Conservation (phyloP, 2,888 invertebrate genomes). For the Conchocele bisecta region DNA sequence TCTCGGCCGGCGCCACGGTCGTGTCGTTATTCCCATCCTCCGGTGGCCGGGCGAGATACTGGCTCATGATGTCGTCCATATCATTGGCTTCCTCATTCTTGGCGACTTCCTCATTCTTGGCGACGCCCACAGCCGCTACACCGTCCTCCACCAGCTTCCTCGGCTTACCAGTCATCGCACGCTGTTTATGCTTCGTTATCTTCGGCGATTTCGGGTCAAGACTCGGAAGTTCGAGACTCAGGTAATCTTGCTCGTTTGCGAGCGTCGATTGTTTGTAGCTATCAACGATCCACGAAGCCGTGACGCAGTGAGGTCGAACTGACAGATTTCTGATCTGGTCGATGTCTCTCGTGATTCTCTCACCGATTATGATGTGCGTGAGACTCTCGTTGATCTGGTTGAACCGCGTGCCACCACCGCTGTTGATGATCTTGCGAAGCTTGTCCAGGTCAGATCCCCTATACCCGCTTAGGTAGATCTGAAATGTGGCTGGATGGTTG, state of each 20-base stretch:
- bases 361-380: slow-evolving; percentile 91
- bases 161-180: too few species aligned
- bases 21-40: too few species aligned
- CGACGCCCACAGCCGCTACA: neutral
- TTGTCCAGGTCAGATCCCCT: slow-evolving; percentile 87
- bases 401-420: slow-evolving; percentile 92
- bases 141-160: slow-evolving; percentile 2
- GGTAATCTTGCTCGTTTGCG: slow-evolving; percentile 85
- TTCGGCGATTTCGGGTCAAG: too few species aligned
- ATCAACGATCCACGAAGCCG: slow-evolving; percentile 89
- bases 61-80: slow-evolving; percentile 77
- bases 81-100: slow-evolving; percentile 50
- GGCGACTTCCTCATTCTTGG: neutral
- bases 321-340: slow-evolving; percentile 61
- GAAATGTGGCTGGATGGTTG: too few species aligned
- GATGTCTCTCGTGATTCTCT: slow-evolving; percentile 79
- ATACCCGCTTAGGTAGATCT: slow-evolving; percentile 89
- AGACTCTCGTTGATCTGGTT: slow-evolving; percentile 89
- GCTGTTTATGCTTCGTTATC: too few species aligned
- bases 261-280: slow-evolving; percentile 87
- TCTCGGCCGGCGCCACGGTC: slow-evolving; percentile 20
- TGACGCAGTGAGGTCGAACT: slow-evolving; percentile 86
- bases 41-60: slow-evolving; percentile 76
- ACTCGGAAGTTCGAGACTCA: slow-evolving; percentile 62
- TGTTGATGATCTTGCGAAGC: slow-evolving; percentile 87